phyloP scores from a whole-genome alignment of 2,113 vertebrate species.

The Heteronetta atricapilla region DNA sequence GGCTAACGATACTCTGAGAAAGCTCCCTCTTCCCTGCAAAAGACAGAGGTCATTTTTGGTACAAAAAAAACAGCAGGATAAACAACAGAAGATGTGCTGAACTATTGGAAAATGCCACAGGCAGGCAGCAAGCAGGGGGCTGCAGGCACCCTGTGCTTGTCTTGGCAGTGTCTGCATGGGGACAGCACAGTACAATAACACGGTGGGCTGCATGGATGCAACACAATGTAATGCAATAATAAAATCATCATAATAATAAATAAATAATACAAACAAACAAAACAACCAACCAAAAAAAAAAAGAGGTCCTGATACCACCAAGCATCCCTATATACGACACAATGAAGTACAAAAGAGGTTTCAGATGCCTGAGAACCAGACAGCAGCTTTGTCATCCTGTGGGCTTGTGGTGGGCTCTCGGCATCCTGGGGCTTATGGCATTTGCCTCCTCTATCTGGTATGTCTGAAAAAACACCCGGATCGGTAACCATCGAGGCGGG shows the following conservation, averaged over 20 bases:
- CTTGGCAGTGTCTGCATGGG: background rate
- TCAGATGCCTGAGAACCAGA: background rate
- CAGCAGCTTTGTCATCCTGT: background rate
- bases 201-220: accelerated
- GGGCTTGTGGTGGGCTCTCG: background rate
- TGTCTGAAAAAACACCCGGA: background rate
- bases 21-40: background rate
- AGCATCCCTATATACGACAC: background rate
- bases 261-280: background rate
- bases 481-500: background rate
- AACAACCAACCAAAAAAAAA: too few relatives aligned
- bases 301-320: background rate
- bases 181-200: background rate
- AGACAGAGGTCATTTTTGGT: background rate
- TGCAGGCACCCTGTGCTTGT: background rate
- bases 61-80: background rate
- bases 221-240: too few relatives aligned
- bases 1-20: background rate
- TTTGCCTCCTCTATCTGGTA: background rate
- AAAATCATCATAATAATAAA: too few relatives aligned
- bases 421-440: background rate
- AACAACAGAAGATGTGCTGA: background rate
- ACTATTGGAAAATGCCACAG: background rate
- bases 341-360: background rate
- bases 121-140: background rate